Evolutionary conservation across 2,797 vertebrate genomes (phyloP).

Genomic region (Lagocephalus sceleratus): DNA sequence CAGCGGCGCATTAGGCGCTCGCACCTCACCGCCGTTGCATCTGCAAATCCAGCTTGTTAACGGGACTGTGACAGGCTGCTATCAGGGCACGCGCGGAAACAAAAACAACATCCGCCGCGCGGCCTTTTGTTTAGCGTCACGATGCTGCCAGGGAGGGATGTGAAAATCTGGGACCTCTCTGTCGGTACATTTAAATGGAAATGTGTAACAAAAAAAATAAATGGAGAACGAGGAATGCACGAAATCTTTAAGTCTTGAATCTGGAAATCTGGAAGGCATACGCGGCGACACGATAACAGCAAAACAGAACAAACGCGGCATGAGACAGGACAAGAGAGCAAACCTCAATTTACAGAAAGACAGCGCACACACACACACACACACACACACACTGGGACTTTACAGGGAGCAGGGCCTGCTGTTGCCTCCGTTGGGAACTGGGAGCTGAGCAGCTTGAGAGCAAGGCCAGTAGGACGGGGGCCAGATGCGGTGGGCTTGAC

Average conservation of each 20-base stretch:
- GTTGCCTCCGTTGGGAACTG: conserved; percentile 52
- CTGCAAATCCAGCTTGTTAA: conserved; percentile 70
- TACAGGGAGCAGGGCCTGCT: conserved; percentile 45
- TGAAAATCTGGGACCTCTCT: conserved; percentile 11
- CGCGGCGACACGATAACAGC: conserved; percentile 35
- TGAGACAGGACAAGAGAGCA: conserved; percentile 32
- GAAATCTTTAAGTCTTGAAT: conserved; percentile 24
- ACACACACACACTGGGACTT: conserved; percentile 27
- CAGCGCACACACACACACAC: conserved; percentile 4
- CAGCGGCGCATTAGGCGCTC: conserved; percentile 61
- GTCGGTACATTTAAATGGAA: conserved; percentile 16
- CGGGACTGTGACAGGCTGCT: conserved; percentile 51
- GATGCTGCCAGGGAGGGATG: conserved; percentile 10
- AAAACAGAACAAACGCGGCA: conserved; percentile 28
- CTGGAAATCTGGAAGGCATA: conserved; percentile 29
- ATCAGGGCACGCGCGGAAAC: conserved; percentile 32
- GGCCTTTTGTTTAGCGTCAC: not conserved
- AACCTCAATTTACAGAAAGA: conserved; percentile 38
- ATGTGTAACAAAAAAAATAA: conserved; percentile 6
- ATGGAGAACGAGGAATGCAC: not conserved
- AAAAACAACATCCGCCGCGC: conserved; percentile 36
- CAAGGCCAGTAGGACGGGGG: conserved; percentile 52
- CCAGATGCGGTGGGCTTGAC: conserved; percentile 78
- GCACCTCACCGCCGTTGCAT: conserved; percentile 53
- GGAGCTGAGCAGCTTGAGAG: conserved; percentile 68